These are phyloP conservation scores for Psittacula cyanocephala DNA, from an alignment of 2,113 vertebrate species.

Conservation along the genomic window DNA sequence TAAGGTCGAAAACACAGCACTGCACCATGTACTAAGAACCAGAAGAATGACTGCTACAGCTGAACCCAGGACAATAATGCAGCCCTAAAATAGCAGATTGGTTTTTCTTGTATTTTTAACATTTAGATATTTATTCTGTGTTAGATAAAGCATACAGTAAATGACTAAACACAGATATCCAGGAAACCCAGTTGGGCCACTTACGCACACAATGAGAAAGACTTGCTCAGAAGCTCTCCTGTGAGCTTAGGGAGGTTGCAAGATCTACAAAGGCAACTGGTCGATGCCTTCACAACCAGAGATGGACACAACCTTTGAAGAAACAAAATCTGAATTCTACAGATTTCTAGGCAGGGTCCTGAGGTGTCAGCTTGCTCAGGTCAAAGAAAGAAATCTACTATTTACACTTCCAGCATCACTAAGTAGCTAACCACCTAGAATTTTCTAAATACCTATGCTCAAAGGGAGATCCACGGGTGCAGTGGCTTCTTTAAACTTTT, in stretches of 20 bases:
- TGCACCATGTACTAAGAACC: not conserved
- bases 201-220: not conserved
- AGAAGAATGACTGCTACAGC: not conserved
- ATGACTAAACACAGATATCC: not conserved
- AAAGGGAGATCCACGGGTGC: not conserved
- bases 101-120: not conserved
- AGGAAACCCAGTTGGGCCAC: not conserved
- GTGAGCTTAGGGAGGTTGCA: not conserved
- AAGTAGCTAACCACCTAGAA: not conserved
- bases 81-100: not conserved
- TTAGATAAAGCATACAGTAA: not conserved
- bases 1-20: not conserved
- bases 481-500: not conserved
- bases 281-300: not conserved
- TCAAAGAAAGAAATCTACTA: not conserved
- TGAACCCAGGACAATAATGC: not conserved
- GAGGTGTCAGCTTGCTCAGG: not conserved
- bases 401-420: not conserved
- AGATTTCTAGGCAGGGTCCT: not conserved
- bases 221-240: not conserved
- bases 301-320: not conserved
- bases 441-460: not conserved
- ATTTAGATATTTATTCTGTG: not conserved
- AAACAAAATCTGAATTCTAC: not conserved
- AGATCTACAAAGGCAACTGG: not conserved